Evolutionary conservation across 2,888 invertebrate species (phyloP), one percentile per base, ranked within the genome.

Genomic region (Drosophila stalkeri): DNA sequence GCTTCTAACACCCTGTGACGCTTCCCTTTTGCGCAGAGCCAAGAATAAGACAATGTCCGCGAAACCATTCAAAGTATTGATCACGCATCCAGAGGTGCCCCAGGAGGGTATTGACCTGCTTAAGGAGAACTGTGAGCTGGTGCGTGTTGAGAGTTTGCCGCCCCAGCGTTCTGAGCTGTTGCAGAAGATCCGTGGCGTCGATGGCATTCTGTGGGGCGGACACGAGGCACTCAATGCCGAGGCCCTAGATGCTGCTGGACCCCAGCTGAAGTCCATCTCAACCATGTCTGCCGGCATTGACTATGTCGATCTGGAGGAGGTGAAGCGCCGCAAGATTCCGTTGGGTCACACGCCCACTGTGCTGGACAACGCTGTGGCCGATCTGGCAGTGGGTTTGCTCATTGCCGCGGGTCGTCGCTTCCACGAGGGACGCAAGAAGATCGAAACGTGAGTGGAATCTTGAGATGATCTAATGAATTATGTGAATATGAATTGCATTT

Each of bases 251-350:
- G 91, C 90, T 1, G 93, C 92, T 8, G 93, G 97, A 6, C 94
- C 95, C 0, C 94, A 95, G 59, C 91, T 98, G 60, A 97, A 96
- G 93, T 95, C 96, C 0, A 94, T 98, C 5, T 95, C 96, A 0
- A 96, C 97, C 0, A 96, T 97, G 96, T 97, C 98, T 0, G 97
- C 97, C 1, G 98, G 98, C 12, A 95, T 95, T 75, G 97, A 99
- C 90, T 96, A 97, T 80, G 95, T 98, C 18, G 97, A 98, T 90
- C 82, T 96, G 0, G 92, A 93, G 0, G 97, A 96, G 89, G 93
- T 98, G 41, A 95, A 95, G 91, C 94, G 94, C 64, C 94, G 96
- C 47, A 95, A 95, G 4, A 95, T 99, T 56, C 94, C 94, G n/a
- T 93, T 98, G 1, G 97, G 97, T 0, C 96, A 97, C 86, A 97